These are phyloP conservation scores for Drosophila tropicalis DNA, from an alignment of 1,140 invertebrate species.

Conservation along the genomic window DNA sequence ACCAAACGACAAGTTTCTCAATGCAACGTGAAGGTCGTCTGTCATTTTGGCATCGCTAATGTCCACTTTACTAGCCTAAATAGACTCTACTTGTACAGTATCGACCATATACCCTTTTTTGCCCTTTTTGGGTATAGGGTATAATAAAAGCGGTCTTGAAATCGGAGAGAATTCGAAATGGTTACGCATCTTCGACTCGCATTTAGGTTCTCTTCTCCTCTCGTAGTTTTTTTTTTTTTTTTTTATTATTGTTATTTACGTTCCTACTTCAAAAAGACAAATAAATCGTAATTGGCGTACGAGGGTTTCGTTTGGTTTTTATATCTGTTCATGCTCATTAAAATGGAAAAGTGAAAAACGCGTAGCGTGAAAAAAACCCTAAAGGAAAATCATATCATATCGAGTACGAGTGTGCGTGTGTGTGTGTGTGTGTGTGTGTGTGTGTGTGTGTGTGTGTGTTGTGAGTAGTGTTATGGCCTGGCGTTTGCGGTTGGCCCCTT, in stretches of 20 bases:
- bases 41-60: too few relatives aligned
- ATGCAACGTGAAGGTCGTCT: too few relatives aligned
- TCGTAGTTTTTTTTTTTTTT: conserved; percentile 22
- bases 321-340: conserved; percentile 66
- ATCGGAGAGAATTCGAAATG: conserved; percentile 15
- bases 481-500: conserved; percentile 59
- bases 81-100: too few relatives aligned
- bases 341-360: conserved; percentile 64
- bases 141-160: neutral
- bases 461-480: conserved; percentile 16
- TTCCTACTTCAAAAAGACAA: conserved; percentile 70
- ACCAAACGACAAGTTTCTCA: too few relatives aligned
- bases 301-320: conserved; percentile 63
- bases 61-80: too few relatives aligned
- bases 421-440: neutral
- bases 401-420: conserved; percentile 2
- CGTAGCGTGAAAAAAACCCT: conserved; percentile 55
- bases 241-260: conserved; percentile 51
- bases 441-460: neutral
- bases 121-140: neutral
- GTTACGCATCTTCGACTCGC: conserved; percentile 13
- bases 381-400: conserved; percentile 35
- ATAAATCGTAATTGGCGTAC: conserved; percentile 81
- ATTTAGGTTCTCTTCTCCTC: conserved; percentile 8
- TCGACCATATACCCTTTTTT: neutral